Evolutionary conservation across 2,113 vertebrate genomes (phyloP), one percentile per base, ranked within the genome.

Genomic region (Lathamus discolor): DNA sequence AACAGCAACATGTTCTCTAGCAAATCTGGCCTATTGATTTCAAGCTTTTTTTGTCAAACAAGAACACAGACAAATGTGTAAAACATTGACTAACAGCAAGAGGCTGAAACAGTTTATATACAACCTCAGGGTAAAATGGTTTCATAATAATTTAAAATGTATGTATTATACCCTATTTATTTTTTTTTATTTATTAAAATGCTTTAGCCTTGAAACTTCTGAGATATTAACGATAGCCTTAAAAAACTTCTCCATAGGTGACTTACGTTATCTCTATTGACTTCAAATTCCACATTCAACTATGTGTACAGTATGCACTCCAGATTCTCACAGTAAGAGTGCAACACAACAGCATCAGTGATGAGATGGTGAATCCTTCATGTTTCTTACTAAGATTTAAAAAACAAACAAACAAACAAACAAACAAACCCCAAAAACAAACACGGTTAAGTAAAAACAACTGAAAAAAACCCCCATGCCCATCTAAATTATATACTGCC

Each of bases 1-100:
- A 96, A 90, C 20, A 96, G 70, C 76, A 83, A 37, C 11, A 62
- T 69, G 66, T 69, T 88, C 86, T 61, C 43, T 63, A 88, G 73
- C 80, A 90, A 90, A 72, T 29, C 61, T 48, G 18, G 66, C 22
- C 44, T 93, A 97, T 96, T 93, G 97, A 97, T 97, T 92, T 93
- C 73, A 94, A 66, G 25, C 7, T 72, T 68, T 92, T 95, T 89
- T 90, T 80, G 80, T 95, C 94, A 97, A 96, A 94, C 79, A 86
- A 82, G 86, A 94, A 73, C 62, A 63, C 7, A 92, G 67, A 76
- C 66, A 90, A 90, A 78, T 46, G 59, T 0, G 48, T 97, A 89
- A 87, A 96, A 92, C 35, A 90, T 97, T 97, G 95, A 95, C 93
- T 70, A 92, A 82, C 0, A 89, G 39, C 48, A 72, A 86, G 33